Evolutionary conservation across 2,888 invertebrate species (phyloP).

Genomic region (Rotaria magnacalcarata): DNA sequence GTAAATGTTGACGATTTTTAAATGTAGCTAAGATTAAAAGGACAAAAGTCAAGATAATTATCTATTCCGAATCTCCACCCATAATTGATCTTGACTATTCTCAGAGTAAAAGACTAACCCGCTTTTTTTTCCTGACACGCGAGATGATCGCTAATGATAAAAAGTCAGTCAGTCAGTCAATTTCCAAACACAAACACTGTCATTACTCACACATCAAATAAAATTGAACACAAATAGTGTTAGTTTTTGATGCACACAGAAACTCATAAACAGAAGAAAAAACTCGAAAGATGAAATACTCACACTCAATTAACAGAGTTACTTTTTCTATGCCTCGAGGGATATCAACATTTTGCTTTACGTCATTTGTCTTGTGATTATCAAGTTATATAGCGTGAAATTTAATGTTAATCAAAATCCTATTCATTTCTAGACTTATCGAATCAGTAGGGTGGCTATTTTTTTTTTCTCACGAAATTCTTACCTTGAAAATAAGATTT

Average conservation of each 20-base stretch:
- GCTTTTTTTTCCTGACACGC: background rate
- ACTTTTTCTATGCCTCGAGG: background rate
- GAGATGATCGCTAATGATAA: slow-evolving; percentile 26
- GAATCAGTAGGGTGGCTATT: background rate
- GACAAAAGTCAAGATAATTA: background rate
- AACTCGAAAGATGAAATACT: background rate
- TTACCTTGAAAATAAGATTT: slow-evolving; percentile 98
- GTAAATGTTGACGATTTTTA: slow-evolving; percentile 33
- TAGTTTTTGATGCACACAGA: background rate
- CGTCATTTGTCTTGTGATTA: slow-evolving; percentile 26
- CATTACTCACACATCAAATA: slow-evolving; percentile 12
- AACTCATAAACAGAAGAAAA: background rate
- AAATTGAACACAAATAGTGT: slow-evolving; percentile 17
- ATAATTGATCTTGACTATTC: slow-evolving; percentile 29
- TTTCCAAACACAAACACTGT: background rate
- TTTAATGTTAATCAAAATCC: background rate
- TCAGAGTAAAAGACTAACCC: background rate
- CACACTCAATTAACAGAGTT: slow-evolving; percentile 29
- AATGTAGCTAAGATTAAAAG: background rate
- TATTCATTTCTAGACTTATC: background rate
- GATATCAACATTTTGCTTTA: background rate
- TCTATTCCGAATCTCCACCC: slow-evolving; percentile 3
- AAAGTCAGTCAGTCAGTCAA: slow-evolving; percentile 28
- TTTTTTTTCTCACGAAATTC: too few relatives aligned
- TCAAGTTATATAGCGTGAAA: slow-evolving; percentile 13